A percentile compares a stretch with the other conserved stretches of the same genome.
Conservation (phyloP, 2,888 invertebrate species). For the Trichacis sp. region DNA sequence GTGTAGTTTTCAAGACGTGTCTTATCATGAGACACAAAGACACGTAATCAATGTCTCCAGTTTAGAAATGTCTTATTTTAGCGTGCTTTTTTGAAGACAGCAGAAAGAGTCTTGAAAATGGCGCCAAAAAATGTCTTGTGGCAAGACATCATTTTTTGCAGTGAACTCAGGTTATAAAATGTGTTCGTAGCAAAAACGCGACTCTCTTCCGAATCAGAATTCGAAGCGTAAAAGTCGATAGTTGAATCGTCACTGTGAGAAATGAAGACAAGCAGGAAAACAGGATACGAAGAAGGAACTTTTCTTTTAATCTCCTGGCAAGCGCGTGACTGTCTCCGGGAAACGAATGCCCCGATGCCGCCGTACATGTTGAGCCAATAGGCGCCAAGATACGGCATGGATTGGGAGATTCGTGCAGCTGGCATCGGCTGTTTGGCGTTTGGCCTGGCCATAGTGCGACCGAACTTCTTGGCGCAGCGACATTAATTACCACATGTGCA, state of each 20-base stretch:
- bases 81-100: too few species aligned
- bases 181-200: too few species aligned
- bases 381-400: conserved; percentile 3
- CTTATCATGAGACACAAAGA: too few species aligned
- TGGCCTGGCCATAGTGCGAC: conserved; percentile 4
- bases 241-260: not conserved
- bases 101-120: too few species aligned
- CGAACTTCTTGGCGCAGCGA: conserved; percentile 34
- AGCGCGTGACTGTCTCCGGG: not conserved
- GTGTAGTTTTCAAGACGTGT: too few species aligned
- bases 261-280: not conserved
- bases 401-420: conserved; percentile 11
- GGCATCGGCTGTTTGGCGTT: conserved; percentile 30
- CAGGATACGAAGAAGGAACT: not conserved
- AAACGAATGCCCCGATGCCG: not conserved
- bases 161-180: too few species aligned
- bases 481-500: conserved; percentile 45
- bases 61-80: too few species aligned
- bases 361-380: conserved; percentile 5
- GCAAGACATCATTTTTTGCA: too few species aligned
- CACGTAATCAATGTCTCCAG: too few species aligned
- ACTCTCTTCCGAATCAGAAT: not conserved
- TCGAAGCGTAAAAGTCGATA: not conserved
- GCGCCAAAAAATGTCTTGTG: too few species aligned
- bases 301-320: conserved; percentile 2